Evolutionary conservation across 2,113 vertebrate species (phyloP), one percentile per base, ranked within the genome.

Genomic region (Ranitomeya variabilis): DNA sequence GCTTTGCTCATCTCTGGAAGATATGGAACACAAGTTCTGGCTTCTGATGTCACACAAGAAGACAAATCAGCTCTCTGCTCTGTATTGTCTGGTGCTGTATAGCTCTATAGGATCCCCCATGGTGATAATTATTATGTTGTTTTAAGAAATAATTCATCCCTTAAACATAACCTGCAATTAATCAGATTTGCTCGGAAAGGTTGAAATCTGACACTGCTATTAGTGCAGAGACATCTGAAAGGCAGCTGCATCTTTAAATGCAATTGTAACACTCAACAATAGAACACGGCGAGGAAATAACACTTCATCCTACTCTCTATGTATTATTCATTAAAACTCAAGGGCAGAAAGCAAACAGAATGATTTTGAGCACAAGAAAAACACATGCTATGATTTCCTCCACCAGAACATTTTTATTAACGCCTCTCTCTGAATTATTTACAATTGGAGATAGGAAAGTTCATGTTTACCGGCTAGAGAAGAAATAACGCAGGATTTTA

Each of bases 241-340:
- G 66, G 62, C 82, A 84, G 66, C 57, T 77, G 85, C 71, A 45
- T 71, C 78, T 87, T 88, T 83, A 80, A 87, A 78, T 87, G 69
- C 23, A 16, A 78, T 66, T 84, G 80, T 76, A 62, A 37, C 21
- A 77, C 55, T 88, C 54, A 77, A 74, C 76, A 69, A 87, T 80
- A 69, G 59, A 23, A 80, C 37, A 59, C 84, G 10, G 23, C n/a
- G 59, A 83, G 80, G 67, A 83, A 84, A 88, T 83, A 88, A 77
- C 80, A 88, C 87, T 88, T 78, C 81, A 88, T 77, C 80, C 71
- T 64, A 77, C 59, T 80, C 86, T 80, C 37, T 77, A 88, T 84
- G 71, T 77, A 83, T 88, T 88, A 88, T 88, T 88, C 71, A 88
- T 88, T 77, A 74, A 77, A 77, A 88, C 81, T 83, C 87, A 88